Evolutionary conservation across 2,888 invertebrate genomes (phyloP), one percentile per base, ranked within the genome.

Genomic region (Thera obeliscata): DNA sequence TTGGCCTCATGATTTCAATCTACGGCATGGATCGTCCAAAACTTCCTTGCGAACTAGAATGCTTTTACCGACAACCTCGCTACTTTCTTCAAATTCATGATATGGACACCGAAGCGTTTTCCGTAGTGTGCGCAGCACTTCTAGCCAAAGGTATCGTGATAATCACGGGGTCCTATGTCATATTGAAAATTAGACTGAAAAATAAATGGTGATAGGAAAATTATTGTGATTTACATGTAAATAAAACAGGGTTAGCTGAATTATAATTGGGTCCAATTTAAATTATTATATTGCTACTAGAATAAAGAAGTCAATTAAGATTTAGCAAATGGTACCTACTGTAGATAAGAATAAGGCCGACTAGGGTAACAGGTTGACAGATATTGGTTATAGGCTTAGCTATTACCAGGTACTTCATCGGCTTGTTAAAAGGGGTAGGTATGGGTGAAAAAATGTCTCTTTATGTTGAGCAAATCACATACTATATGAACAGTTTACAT

Each of bases 11-110:
- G 74, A 90, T 97, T 48, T 95, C 98, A 0, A 95, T 98, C 70
- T 98, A 98, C 75, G 98, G 98, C 6, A 96, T 96, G 86, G 95
- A 96, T 76, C 94, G 98, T 0, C 94, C 94, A 0, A 96, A 96
- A 73, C 89, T 99, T 68, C 94, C 94, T 1, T 98, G 98, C 83
- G 94, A 95, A 0, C 35, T 4, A 0, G 8, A 46, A 83, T 98
- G 98, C 80, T 96, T 97, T 81, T 96, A 95, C 81, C 89, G 94
- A 9, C 90, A 94, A 63, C 97, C 98, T 0, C 88, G 91, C 61
- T 95, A 95, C 75, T 96, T 99, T 73, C 90, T 99, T n/a, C 94
- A 95, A 72, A 95, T 96, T 69, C 91, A 97, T 77, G 97, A 96
- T 82, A 95, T 97, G 95, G 86, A 92, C 0, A 84, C 95, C 57